Evolutionary conservation across 2,797 vertebrate species (phyloP), one percentile per base, ranked within the genome.

Genomic region (Hydrophis major): DNA sequence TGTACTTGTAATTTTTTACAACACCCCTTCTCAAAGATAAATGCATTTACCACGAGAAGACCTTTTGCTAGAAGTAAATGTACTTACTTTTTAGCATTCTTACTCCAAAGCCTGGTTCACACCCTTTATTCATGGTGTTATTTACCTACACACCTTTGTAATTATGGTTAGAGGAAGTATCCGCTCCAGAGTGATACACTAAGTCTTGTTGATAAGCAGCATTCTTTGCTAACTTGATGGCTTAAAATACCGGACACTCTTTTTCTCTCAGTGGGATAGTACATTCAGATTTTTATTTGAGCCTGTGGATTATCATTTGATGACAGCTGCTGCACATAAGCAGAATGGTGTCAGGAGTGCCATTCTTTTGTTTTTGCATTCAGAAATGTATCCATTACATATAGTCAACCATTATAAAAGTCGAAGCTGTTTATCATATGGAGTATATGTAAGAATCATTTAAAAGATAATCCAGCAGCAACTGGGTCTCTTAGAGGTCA

Each of bases 381-480:
- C 42, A 74, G 61, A 47, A 90, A 90, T 11, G 18, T 74, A 60
- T 91, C 22, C 42, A 47, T 90, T 90, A 56, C 50, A 90, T 42
- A 53, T 60, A 89, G 55, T 32, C 69, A 18, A 50, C 11, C 86
- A 63, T 55, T 88, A 89, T 7, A 63, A 66, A 89, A 89, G 55
- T 55, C 59, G 37, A 63, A 74, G 32, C 50, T 89, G 27, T 86
- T 86, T 86, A 89, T 93, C 74, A 86, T 74, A 63, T 50, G 61
- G 69, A 87, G 66, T 63, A 20, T 86, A 22, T 25, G 12, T 63
- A 32, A 55, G 32, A 61, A n/a, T 53, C 13, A 55, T 90, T 66
- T 22, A 93, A 88, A 78, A 28, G 56, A 83, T 18, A 91, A 93
- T 74, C 90, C 94, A 93, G 22, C 42, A 78, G 86, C 56, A 88